Base-by-base conservation (phyloP, 2,113 vertebrate genomes). In the Bungarus multicinctus region DNA sequence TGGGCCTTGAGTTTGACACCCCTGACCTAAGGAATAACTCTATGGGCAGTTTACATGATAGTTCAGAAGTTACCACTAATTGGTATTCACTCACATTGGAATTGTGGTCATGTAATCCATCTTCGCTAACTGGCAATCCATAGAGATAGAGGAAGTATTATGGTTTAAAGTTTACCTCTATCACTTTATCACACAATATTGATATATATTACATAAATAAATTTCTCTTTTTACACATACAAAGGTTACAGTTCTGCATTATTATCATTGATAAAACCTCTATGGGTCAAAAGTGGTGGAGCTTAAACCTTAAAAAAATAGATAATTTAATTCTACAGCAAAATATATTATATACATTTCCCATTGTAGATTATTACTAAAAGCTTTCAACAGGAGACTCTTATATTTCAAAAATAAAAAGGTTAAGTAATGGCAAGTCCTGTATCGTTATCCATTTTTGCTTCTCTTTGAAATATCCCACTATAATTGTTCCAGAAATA, bases 231-330 rank as follows among this genome's bases (percentile, higher is more conserved):
- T 22, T 91, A 92, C 43, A 52, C 45, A 93, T 25, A 6, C 25
- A 43, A 95, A 45, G 91, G 69, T 87, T 92, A 58, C 88, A 30
- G 1, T 10, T 27, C 18, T 45, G 60, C 89, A 39, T 30, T 34
- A 9, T 57, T 57, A 60, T 60, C n/a, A 88, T 58, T 52, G 93
- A 47, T 16, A 74, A 52, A 95, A 47, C 27, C 85, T 94, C 57
- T 91, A 91, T 52, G 22, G 12, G 53, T 94, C 22, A 69, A n/a
- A 52, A 92, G 60, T 54, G 47, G 39, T 93, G 88, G 69, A 94
- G 60, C 93, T 64, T 95, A 95, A 96, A 90, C 34, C 88, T 96
- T 92, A 93, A 74, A 96, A 97, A 96, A 97, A 97, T 92, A 96
- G 87, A 69, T n/a, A 20, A 89, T 92, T 95, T 22, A 95, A 95